Base-by-base conservation (phyloP, 2,113 vertebrate species). In the Todiramphus saurophagus region DNA sequence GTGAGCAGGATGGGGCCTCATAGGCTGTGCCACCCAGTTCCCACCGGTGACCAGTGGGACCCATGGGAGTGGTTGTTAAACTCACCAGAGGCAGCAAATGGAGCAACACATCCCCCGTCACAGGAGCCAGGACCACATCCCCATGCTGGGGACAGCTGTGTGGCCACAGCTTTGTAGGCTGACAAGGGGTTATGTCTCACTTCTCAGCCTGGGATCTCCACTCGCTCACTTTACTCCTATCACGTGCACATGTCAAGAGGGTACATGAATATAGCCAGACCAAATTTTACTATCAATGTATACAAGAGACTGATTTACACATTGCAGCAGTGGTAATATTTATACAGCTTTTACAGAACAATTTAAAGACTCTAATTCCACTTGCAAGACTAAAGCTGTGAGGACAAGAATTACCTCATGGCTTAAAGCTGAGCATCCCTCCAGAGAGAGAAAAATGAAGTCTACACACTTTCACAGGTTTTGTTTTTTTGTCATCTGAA, bases 131-230 rank as follows among this genome's bases (percentile, higher is more conserved):
- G 70, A 46, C 16, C 51, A 27, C 53, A 11, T 48, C n/a, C 39
- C 12, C 46, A 3, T 1, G 2, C 6, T 50, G 44, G 43, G 51
- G 51, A 16, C 4, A 13, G 24, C 3, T 7, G 0, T 4, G 2
- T 0, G 5, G 53, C 37, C 13, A 9, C 48, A 56, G 66, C 48
- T 50, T 5, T 17, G 15, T 2, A 33, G 39, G n/a, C 9, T 74
- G 21, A 4, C 11, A 6, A 14, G 8, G 4, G 11, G 9, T 0
- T 41, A 10, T 0, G 4, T 23, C 25, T 51, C 44, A 35, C 16
- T 39, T n/a, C 20, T 51, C n/a, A 50, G 20, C 31, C 27, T 62
- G 35, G 18, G 13, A 20, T 43, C 74, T 62, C 73, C 27, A 9
- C 62, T 83, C 33, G 8, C 62, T 83, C 21, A 2, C 43, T 84